Evolutionary conservation across 2,113 vertebrate genomes (phyloP).

Genomic region (Xiphophorus hellerii): DNA sequence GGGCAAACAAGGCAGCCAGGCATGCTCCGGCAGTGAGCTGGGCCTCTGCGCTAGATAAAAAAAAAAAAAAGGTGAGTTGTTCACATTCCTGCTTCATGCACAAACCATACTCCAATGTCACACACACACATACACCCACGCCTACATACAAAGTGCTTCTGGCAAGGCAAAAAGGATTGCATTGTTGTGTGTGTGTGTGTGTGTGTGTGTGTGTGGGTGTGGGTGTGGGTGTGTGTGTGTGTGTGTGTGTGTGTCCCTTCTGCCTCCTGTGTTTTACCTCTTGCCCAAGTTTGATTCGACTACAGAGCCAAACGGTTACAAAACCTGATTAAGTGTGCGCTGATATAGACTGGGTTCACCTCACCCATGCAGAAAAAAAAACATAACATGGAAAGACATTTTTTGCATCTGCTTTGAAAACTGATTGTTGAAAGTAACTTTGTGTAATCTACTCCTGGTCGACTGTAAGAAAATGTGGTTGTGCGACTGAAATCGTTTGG

Average conservation of each 20-base stretch:
- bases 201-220: slow-evolving; percentile 22
- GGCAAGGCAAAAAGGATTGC: slow-evolving; percentile 36
- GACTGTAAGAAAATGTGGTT: no score
- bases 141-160: slow-evolving; percentile 11
- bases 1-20: slow-evolving; percentile 52
- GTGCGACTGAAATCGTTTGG: no score
- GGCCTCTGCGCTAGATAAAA: slow-evolving; percentile 71
- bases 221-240: slow-evolving; percentile 43
- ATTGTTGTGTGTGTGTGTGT: slow-evolving; percentile 31
- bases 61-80: slow-evolving; percentile 77
- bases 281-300: slow-evolving; percentile 20
- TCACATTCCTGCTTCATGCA: slow-evolving; percentile 82
- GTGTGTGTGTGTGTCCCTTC: slow-evolving; percentile 28
- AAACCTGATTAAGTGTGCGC: not conserved
- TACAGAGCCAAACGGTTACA: slow-evolving; percentile 12
- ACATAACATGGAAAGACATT: slow-evolving; percentile 10
- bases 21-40: slow-evolving; percentile 72
- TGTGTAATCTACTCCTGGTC: no score
- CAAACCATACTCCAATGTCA: slow-evolving; percentile 76
- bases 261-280: slow-evolving; percentile 33
- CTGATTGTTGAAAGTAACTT: no score
- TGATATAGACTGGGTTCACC: slow-evolving; percentile 3
- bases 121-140: not conserved
- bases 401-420: not conserved
- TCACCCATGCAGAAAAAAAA: slow-evolving; percentile 32